Evolutionary conservation across 2,113 vertebrate genomes (phyloP).

Genomic region (Bagarius yarrelli): DNA sequence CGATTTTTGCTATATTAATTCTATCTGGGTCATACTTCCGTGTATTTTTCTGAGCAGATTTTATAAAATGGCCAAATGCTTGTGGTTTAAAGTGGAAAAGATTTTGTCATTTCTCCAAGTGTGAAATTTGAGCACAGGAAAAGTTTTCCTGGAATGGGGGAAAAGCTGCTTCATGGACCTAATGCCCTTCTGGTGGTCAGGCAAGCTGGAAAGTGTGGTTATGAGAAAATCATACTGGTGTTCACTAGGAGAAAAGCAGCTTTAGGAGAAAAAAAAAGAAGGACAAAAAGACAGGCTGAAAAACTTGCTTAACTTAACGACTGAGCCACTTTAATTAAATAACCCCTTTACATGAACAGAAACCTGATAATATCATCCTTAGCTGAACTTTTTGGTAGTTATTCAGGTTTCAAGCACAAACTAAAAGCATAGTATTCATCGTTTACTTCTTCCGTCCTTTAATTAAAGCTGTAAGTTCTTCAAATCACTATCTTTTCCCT

Average conservation of each 20-base stretch:
- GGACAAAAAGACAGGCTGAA: slow-evolving; percentile 8
- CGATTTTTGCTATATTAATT: slow-evolving; percentile 10
- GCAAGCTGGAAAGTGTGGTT: slow-evolving; percentile 52
- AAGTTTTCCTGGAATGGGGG: slow-evolving; percentile 46
- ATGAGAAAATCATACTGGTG: slow-evolving; percentile 47
- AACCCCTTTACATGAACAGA: background rate
- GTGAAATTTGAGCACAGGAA: slow-evolving; percentile 45
- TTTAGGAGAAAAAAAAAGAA: slow-evolving; percentile 22
- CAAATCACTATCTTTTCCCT: background rate
- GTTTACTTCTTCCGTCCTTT: too few species aligned
- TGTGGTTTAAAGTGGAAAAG: slow-evolving; percentile 39
- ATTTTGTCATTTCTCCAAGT: slow-evolving; percentile 48
- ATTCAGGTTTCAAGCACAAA: background rate
- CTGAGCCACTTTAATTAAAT: background rate
- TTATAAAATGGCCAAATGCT: slow-evolving; percentile 28
- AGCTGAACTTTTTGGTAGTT: background rate
- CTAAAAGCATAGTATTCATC: too few species aligned
- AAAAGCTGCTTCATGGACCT: slow-evolving; percentile 45
- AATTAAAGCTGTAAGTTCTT: background rate
- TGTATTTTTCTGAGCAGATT: slow-evolving; percentile 29
- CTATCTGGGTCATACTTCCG: slow-evolving; percentile 15
- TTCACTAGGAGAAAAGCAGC: slow-evolving; percentile 35
- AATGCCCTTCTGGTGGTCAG: slow-evolving; percentile 49
- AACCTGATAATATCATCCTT: background rate
- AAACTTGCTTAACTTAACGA: background rate